These are phyloP conservation scores for Pseudolaguvia tuberculata DNA, from an alignment of 2,113 vertebrate species.

Conservation along the genomic window DNA sequence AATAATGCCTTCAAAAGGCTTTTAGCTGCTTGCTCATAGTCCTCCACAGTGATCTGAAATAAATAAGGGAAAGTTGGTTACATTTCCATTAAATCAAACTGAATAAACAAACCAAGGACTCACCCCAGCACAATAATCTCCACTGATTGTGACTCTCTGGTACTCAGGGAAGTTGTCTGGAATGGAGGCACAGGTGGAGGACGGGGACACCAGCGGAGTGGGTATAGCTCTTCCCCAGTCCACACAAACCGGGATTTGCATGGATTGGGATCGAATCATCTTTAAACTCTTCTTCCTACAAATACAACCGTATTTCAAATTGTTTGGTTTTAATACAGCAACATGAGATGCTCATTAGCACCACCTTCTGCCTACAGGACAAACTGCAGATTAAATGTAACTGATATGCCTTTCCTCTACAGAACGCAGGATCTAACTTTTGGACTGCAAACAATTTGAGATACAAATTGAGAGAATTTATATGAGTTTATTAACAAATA, in stretches of 20 bases:
- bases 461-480: no score
- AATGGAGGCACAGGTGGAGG: constrained; percentile 54
- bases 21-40: constrained; percentile 89
- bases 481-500: no score
- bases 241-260: constrained; percentile 74
- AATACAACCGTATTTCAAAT: neutral
- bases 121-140: constrained; percentile 98
- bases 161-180: constrained; percentile 73
- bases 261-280: constrained; percentile 89
- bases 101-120: constrained; percentile 40
- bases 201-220: constrained; percentile 63
- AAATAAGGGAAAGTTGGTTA: neutral
- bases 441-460: neutral
- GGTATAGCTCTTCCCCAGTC: constrained; percentile 62
- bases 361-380: neutral
- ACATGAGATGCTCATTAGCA: neutral
- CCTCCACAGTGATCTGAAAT: constrained; percentile 88
- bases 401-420: no score
- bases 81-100: neutral
- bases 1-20: constrained; percentile 83
- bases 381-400: neutral
- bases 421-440: neutral
- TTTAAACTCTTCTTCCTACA: constrained; percentile 89
- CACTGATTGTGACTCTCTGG: constrained; percentile 92
- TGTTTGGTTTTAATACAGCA: neutral